Base-by-base conservation (phyloP, 23 tunicate genomes). In the Trididemnum nubilum region DNA sequence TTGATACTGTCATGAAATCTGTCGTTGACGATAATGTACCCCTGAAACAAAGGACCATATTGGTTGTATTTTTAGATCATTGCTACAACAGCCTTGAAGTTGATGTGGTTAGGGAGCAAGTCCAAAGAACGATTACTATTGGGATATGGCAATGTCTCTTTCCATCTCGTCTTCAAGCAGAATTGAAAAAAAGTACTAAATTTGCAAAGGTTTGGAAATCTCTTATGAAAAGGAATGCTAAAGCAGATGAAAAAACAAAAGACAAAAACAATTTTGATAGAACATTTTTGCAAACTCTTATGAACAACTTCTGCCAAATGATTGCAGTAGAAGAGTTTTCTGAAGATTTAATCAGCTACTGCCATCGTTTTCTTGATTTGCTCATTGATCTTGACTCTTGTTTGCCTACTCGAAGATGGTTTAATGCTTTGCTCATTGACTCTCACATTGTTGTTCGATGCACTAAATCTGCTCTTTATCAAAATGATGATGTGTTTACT, bases 21-120 rank as follows among this genome's bases (percentile, higher is more conserved):
- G 67, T 81, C 0, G 31, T 96, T 78, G 84, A 91, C 69, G 81
- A 81, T 23, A 34, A 67, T 50, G 36, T 87, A 25, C 83, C 86
- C 12, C 33, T 96, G 32, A 44, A 63, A 12, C 90, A 91, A 71
- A 72, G 94, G 22, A 90, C 96, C n/a, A 60, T 96, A 26, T 80
- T 91, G n/a, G 35, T 96, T 25, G 85, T 76, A 29, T 96, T 96
- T 72, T 44, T 96, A 67, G 94, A 88, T 72, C 97, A 96, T 71
- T 93, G 97, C 32, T 96, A 91, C 85, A 96, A 85, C 73, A 91
- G 97, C 57, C 72, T 96, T 31, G 99, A 96, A 87, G 87, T 96
- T 29, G 97, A 91, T 77, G 89, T 88, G 54, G 96, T 96, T 2
- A 64, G 97, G 33, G 44, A 69, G 26, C 87, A 86, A 64, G 94